Percentiles rank a stretch among this genome's conserved stretches.
Evolutionary conservation across 2,888 invertebrate species (phyloP).

Genomic region (Lasioglossum figueresi): DNA sequence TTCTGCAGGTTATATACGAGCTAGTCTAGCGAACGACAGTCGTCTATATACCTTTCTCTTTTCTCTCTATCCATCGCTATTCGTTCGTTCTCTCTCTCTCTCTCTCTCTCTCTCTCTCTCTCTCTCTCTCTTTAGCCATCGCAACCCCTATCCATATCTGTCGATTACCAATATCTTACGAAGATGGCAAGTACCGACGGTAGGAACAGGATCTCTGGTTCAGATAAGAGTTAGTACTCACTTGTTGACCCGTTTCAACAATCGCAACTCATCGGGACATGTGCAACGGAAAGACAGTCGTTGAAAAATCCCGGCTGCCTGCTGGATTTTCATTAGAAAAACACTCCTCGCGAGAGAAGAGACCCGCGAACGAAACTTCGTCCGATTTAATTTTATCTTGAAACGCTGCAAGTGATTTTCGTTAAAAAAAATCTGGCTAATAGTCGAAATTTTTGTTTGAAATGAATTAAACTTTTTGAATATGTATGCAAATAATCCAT

Average conservation of each 20-base stretch:
- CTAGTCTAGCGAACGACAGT: background rate
- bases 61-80: background rate
- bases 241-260: conserved; percentile 78
- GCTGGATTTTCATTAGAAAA: conserved; percentile 21
- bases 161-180: conserved; percentile 77
- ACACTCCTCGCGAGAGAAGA: background rate
- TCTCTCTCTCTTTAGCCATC: background rate
- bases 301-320: conserved; percentile 22
- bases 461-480: too few species aligned
- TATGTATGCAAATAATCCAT: too few species aligned
- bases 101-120: background rate
- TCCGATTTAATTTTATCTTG: background rate
- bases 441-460: too few species aligned
- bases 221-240: conserved; percentile 79
- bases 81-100: background rate
- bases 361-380: background rate
- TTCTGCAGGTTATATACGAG: conserved; percentile 3
- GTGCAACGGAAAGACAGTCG: conserved; percentile 35
- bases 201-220: conserved; percentile 71
- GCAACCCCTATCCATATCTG: conserved; percentile 59
- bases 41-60: conserved; percentile 3
- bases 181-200: conserved; percentile 61
- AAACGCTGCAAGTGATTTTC: background rate
- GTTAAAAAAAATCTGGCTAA: too few species aligned
- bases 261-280: conserved; percentile 70